Percentiles rank a stretch among this genome's conserved stretches.
phyloP scores from a whole-genome alignment of 1,140 invertebrate species.

The Drosophila takahashii region DNA sequence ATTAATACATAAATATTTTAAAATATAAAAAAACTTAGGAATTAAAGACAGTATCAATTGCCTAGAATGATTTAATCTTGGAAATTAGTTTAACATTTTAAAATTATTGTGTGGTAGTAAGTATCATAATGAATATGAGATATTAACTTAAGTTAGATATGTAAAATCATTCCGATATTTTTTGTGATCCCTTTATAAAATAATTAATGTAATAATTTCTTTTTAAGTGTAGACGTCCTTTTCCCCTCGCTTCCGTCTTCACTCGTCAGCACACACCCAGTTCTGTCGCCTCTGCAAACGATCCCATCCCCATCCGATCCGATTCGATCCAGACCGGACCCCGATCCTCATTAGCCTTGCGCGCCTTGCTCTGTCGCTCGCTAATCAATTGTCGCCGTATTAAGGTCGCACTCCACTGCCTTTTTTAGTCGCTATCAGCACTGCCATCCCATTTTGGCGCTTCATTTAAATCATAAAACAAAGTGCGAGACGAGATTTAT shows the following conservation, averaged over 20 bases:
- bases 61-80: too few species aligned
- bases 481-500: conserved; percentile 37
- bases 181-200: too few species aligned
- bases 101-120: too few species aligned
- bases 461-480: conserved; percentile 72
- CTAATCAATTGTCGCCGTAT: conserved; percentile 78
- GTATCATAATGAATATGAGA: too few species aligned
- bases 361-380: conserved; percentile 61
- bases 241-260: neutral
- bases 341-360: conserved; percentile 65
- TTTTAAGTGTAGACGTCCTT: conserved; percentile 4
- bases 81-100: too few species aligned
- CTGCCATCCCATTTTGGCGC: conserved; percentile 62
- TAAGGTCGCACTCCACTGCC: conserved; percentile 61
- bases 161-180: too few species aligned
- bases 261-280: conserved; percentile 31
- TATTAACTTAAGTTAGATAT: too few species aligned
- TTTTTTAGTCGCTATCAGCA: conserved; percentile 55
- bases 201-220: neutral
- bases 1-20: too few species aligned
- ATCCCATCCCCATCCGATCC: conserved; percentile 4
- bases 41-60: too few species aligned
- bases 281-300: conserved; percentile 24
- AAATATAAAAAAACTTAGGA: too few species aligned
- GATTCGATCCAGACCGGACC: conserved; percentile 7